phyloP scores from a whole-genome alignment of 2,797 vertebrate genomes.

The Brachymystax lenok region DNA sequence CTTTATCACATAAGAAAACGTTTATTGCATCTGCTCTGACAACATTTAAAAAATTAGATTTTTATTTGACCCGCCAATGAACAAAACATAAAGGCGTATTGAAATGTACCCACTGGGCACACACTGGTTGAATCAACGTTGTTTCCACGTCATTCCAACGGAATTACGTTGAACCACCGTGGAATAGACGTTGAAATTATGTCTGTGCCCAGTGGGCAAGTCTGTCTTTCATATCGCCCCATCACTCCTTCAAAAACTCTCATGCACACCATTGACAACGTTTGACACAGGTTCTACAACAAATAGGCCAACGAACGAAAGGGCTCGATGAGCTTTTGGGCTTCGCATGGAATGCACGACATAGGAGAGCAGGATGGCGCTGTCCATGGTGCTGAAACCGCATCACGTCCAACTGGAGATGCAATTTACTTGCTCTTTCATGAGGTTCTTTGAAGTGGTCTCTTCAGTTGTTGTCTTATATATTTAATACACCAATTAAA shows the following conservation, averaged over 20 bases:
- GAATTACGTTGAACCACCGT: too few species aligned
- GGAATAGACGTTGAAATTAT: too few species aligned
- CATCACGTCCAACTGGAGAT: background rate
- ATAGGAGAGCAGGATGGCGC: constrained; percentile 26
- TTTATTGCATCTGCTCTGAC: background rate
- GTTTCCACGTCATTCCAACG: too few species aligned
- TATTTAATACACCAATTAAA: background rate
- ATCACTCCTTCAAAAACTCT: background rate
- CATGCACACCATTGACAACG: background rate
- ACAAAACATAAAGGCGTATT: background rate
- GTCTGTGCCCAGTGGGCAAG: too few species aligned
- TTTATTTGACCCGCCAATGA: background rate
- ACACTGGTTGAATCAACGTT: too few species aligned
- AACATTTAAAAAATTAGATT: background rate
- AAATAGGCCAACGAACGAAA: background rate
- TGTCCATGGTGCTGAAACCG: constrained; percentile 76
- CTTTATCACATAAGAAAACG: too few species aligned
- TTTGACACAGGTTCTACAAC: background rate
- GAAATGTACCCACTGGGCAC: background rate
- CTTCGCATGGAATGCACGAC: background rate
- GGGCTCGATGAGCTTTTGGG: background rate
- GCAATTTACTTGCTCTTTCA: background rate
- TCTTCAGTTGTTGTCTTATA: background rate
- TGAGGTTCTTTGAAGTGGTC: background rate
- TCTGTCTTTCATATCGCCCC: background rate